phyloP scores from a whole-genome alignment of 2,888 invertebrate genomes.

The Uropetala carovei region DNA sequence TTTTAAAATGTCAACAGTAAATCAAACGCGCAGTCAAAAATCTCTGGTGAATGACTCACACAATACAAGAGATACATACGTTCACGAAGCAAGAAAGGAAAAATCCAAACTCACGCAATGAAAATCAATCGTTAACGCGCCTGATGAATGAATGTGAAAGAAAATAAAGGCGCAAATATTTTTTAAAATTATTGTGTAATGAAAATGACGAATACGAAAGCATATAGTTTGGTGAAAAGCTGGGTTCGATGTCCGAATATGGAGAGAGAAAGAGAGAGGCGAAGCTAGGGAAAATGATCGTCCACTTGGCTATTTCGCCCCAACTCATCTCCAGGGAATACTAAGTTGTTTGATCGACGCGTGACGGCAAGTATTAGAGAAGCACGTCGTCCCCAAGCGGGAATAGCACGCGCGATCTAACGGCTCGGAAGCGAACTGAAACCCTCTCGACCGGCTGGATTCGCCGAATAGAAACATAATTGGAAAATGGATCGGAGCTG shows the following conservation, averaged over 20 bases:
- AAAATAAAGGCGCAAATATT: not conserved
- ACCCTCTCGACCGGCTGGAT: no score
- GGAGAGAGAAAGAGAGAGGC: no score
- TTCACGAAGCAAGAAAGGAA: not conserved
- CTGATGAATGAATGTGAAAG: not conserved
- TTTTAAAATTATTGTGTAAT: not conserved
- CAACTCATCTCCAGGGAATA: not conserved
- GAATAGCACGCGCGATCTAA: not conserved
- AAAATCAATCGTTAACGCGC: no score
- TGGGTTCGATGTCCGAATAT: no score
- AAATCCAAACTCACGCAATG: no score
- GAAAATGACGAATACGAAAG: not conserved
- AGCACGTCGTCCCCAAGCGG: not conserved
- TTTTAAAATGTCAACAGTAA: not conserved
- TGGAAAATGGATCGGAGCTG: no score
- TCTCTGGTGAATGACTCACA: not conserved
- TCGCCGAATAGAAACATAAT: no score
- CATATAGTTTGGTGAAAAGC: not conserved
- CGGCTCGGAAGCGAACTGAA: no score
- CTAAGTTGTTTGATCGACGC: not conserved
- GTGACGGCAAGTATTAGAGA: not conserved
- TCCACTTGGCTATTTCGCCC: constrained; percentile 33
- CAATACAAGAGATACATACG: not conserved
- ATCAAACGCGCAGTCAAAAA: not conserved
- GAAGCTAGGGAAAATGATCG: constrained; percentile 12